Conservation (phyloP, 1,140 invertebrate genomes). For the Penaeus chinensis region DNA sequence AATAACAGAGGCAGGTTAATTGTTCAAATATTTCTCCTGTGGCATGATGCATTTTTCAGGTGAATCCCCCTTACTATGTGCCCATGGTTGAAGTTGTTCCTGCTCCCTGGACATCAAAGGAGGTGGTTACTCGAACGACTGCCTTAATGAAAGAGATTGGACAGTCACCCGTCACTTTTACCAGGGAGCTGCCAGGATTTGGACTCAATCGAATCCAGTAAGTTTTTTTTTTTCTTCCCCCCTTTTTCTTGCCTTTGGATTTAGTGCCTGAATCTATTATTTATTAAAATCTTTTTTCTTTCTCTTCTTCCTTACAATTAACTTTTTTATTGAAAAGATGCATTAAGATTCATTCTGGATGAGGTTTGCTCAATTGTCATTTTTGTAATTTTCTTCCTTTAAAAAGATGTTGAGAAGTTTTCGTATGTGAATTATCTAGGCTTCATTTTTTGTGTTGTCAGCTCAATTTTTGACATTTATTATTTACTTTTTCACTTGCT, state of each 20-base stretch:
- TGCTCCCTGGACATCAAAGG: constrained; percentile 81
- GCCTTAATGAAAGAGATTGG: constrained; percentile 88
- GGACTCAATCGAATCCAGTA: constrained; percentile 93
- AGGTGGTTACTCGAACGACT: constrained; percentile 77
- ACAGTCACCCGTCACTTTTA: constrained; percentile 87
- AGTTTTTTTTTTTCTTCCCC: constrained; percentile 65
- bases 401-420: too few relatives aligned
- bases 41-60: constrained; percentile 68
- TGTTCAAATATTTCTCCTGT: not conserved
- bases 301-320: not conserved
- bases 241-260: not conserved
- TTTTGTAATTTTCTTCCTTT: too few relatives aligned
- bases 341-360: too few relatives aligned
- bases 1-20: not conserved
- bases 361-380: too few relatives aligned
- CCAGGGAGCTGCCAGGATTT: constrained; percentile 91
- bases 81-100: constrained; percentile 94
- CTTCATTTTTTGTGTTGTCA: too few relatives aligned
- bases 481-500: too few relatives aligned
- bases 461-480: too few relatives aligned
- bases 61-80: constrained; percentile 96
- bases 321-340: not conserved
- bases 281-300: not conserved
- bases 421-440: too few relatives aligned
- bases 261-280: not conserved